phyloP scores from a whole-genome alignment of 2,797 vertebrate species.

The Sternotherus odoratus region DNA sequence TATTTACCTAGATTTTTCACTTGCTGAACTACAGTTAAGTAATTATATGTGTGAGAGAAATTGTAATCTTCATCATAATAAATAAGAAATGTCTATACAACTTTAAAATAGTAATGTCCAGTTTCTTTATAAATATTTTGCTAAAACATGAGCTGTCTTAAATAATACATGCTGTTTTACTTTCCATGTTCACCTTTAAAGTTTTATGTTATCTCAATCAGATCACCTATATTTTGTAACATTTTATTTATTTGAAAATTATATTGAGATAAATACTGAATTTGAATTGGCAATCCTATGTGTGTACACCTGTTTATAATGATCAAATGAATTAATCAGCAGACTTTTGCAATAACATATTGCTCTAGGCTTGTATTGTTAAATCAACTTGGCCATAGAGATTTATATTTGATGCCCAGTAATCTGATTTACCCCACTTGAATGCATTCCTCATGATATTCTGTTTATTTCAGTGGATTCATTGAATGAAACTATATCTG shows the following conservation, averaged over 20 bases:
- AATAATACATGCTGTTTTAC: neutral
- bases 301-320: neutral
- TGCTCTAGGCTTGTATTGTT: slow-evolving; percentile 1
- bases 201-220: neutral
- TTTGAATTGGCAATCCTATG: neutral
- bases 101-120: neutral
- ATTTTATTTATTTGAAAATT: neutral
- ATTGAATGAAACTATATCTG: slow-evolving; percentile 99
- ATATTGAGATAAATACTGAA: neutral
- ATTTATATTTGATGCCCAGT: slow-evolving; percentile 72
- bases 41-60: neutral
- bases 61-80: slow-evolving; percentile 1
- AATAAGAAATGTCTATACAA: slow-evolving; percentile 10
- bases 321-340: slow-evolving; percentile 53
- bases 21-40: neutral
- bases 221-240: neutral
- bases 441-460: slow-evolving; percentile 86
- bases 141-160: neutral
- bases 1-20: neutral
- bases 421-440: slow-evolving; percentile 70
- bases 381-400: slow-evolving; percentile 18
- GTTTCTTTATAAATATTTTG: neutral
- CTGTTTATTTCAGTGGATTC: slow-evolving; percentile 98
- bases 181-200: neutral
- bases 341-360: neutral